Percentiles rank a stretch among this genome's conserved stretches.
Conservation (phyloP, 1,140 invertebrate species). For the Leptinotarsa lineolata region DNA sequence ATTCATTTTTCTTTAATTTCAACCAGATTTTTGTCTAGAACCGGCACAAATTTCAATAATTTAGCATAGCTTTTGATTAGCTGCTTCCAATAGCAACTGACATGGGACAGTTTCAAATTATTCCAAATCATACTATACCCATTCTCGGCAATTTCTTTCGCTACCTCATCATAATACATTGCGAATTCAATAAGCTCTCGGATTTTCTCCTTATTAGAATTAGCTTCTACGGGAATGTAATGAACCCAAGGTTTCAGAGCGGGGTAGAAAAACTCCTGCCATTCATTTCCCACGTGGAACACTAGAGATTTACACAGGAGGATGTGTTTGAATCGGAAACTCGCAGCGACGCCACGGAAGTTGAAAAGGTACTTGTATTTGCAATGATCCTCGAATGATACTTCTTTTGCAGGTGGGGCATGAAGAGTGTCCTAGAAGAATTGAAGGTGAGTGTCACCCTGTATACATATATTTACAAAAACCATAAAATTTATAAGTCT, state of each 20-base stretch:
- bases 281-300: conserved; percentile 93
- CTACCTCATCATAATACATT: conserved; percentile 74
- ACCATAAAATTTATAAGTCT: no score
- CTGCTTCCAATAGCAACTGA: conserved; percentile 86
- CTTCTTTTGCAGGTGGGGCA: conserved; percentile 80
- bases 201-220: conserved; percentile 70
- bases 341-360: conserved; percentile 94
- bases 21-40: conserved; percentile 62
- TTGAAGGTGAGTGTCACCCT: conserved; percentile 16
- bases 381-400: conserved; percentile 91
- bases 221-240: conserved; percentile 85
- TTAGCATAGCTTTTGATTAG: conserved; percentile 79
- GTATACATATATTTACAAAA: no score
- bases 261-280: conserved; percentile 95
- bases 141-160: conserved; percentile 78
- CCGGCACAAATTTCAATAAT: conserved; percentile 73
- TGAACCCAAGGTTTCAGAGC: conserved; percentile 94
- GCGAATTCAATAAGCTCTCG: conserved; percentile 78
- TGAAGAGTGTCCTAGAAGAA: conserved; percentile 80
- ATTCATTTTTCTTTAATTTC: conserved; percentile 36
- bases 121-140: conserved; percentile 84
- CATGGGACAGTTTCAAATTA: conserved; percentile 80
- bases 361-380: conserved; percentile 95
- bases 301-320: conserved; percentile 94
- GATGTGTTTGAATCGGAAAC: conserved; percentile 95